Evolutionary conservation across 1,140 invertebrate genomes (phyloP), one percentile per base, ranked within the genome.

Genomic region (Neoseiulus cucumeris): DNA sequence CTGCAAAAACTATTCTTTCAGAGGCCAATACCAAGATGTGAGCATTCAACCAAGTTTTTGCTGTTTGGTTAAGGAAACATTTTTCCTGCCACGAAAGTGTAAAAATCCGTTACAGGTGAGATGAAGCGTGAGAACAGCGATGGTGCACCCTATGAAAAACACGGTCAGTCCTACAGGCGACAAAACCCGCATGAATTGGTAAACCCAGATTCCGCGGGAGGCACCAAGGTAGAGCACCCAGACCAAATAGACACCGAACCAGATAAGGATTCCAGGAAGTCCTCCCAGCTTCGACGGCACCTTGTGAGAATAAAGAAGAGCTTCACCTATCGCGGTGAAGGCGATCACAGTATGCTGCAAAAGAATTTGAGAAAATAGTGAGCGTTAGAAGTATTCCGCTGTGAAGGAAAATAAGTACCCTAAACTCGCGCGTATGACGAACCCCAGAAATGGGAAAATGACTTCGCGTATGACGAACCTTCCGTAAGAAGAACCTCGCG

Each of bases 151-250:
- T 1, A 78, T 68, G 71, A 90, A 85, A 75, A 92, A 92, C 1
- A 82, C 71, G 55, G 84, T 78, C 70, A 86, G 80, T 65, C 84
- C 71, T 1, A 84, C 82, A 69, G 82, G 77, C 68, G 83, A 82
- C n/a, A 93, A 73, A 0, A 89, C 82, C 55, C 83, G 80, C 67
- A 92, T 76, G 41, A 93, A 79, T 0, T 88, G 89, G 73, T 93
- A 93, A 0, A 91, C 88, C 89, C 89, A 93, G 41, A 82, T 74
- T 29, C 83, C 83, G 39, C 51, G 44, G 6, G 20, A 44, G 42
- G 70, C 14, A 22, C 39, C 66, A 25, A 71, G 42, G 59, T 66
- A 70, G 14, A 68, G 75, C 75, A 74, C 81, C 33, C 87, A 90
- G 12, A 83, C 70, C 44, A 87, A 75, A 75, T 91, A 91, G 42